Evolutionary conservation across 2,113 vertebrate species (phyloP).

Genomic region (Vidua macroura): DNA sequence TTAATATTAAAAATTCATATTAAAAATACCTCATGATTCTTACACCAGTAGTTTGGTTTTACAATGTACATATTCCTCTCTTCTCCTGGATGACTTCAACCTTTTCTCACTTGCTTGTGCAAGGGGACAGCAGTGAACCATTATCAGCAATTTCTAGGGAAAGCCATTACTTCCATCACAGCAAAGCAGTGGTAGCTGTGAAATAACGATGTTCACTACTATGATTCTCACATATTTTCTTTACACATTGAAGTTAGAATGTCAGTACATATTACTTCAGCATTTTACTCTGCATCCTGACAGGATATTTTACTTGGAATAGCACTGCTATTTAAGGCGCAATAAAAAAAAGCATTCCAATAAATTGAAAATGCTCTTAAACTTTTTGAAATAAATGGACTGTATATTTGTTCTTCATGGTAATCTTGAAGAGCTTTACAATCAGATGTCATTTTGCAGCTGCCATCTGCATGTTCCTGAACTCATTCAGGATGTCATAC

Average conservation of each 20-base stretch:
- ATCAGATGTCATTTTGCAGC: slow-evolving; percentile 15
- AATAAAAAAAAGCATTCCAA: neutral
- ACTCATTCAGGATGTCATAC: neutral
- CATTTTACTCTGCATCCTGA: slow-evolving; percentile 4
- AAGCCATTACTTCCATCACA: neutral
- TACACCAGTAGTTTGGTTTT: neutral
- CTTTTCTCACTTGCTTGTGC: neutral
- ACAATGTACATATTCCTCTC: neutral
- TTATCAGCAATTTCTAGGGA: neutral
- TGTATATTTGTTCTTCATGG: slow-evolving; percentile 28
- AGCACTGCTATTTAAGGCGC: neutral
- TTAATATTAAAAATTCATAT: neutral
- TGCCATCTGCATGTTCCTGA: slow-evolving; percentile 39
- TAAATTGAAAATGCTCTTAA: neutral
- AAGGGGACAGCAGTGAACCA: neutral
- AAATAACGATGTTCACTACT: neutral
- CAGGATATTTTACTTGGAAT: neutral
- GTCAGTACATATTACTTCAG: slow-evolving; percentile 13
- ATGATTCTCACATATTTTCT: neutral
- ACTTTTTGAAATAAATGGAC: slow-evolving; percentile 3
- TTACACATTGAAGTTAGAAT: neutral
- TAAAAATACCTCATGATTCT: rapidly evolving
- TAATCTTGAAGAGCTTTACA: slow-evolving; percentile 38
- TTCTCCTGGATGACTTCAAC: neutral
- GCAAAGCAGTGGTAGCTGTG: neutral